Percentiles rank a stretch among this genome's conserved stretches.
Evolutionary conservation across 2,797 vertebrate species (phyloP).

Genomic region (Karalla daura): DNA sequence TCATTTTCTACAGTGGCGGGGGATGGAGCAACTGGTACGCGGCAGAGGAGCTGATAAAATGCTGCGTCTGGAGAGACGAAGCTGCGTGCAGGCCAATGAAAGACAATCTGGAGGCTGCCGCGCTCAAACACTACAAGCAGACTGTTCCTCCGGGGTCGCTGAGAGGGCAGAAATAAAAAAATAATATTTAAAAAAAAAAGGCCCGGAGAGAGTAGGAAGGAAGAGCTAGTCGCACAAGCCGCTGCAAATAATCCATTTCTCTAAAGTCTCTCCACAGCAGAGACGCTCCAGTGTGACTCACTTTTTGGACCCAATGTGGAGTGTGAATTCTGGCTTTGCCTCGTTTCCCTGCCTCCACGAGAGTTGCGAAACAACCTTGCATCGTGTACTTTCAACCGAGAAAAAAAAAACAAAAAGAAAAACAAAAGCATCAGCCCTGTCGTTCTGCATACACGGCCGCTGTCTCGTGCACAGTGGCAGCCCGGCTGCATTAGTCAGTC

Average conservation of each 20-base stretch:
- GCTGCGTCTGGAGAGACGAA: neutral
- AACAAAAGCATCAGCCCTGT: too few relatives aligned
- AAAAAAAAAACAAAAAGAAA: too few relatives aligned
- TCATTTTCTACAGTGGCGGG: neutral
- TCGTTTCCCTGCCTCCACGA: conserved; percentile 2
- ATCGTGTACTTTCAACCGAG: too few relatives aligned
- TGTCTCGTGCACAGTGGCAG: conserved; percentile 3
- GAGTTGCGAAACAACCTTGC: neutral
- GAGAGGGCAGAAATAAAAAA: too few relatives aligned
- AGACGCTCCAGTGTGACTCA: neutral
- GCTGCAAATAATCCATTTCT: neutral
- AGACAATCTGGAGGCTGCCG: conserved; percentile 6
- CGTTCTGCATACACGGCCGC: neutral
- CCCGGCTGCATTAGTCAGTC: conserved; percentile 18
- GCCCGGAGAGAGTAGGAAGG: conserved; percentile 15
- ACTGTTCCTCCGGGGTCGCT: neutral
- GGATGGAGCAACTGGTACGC: neutral
- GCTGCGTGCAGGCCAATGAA: too few relatives aligned
- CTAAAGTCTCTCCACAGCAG: neutral
- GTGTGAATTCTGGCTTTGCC: neutral
- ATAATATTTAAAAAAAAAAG: too few relatives aligned
- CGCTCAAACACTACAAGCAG: conserved; percentile 2
- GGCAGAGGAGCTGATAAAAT: conserved; percentile 3
- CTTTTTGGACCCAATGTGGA: neutral
- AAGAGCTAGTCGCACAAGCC: neutral